phyloP scores from a whole-genome alignment of 2,888 invertebrate genomes.

The Notocelia uddmanniana region DNA sequence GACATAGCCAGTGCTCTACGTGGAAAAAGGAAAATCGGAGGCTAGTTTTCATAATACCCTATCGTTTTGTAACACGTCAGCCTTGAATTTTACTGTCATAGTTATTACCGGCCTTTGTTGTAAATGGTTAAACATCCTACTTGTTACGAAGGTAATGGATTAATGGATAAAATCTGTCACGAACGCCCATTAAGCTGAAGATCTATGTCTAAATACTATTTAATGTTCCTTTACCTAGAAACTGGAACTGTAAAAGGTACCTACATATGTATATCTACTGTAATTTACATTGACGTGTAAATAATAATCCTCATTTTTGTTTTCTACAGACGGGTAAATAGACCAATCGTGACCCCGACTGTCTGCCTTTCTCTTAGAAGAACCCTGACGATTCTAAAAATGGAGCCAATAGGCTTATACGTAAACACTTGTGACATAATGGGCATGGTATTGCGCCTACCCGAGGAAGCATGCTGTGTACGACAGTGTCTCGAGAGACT shows the following conservation, averaged over 20 bases:
- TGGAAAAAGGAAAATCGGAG: slow-evolving; percentile 19
- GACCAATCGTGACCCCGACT: slow-evolving; percentile 16
- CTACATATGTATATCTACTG: background rate
- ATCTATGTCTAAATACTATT: slow-evolving; percentile 20
- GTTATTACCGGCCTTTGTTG: slow-evolving; percentile 37
- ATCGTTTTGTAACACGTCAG: slow-evolving; percentile 28
- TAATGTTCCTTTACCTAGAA: slow-evolving; percentile 4
- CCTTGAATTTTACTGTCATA: slow-evolving; percentile 37
- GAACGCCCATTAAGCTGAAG: slow-evolving; percentile 21
- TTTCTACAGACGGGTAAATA: background rate
- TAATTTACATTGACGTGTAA: background rate
- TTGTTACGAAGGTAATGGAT: slow-evolving; percentile 21
- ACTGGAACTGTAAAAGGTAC: background rate
- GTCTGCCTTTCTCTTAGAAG: slow-evolving; percentile 31
- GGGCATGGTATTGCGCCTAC: slow-evolving; percentile 9
- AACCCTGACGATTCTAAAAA: slow-evolving; percentile 23
- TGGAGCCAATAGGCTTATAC: slow-evolving; percentile 20
- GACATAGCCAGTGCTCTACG: background rate
- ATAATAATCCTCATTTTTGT: background rate
- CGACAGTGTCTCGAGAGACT: background rate
- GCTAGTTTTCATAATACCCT: slow-evolving; percentile 26
- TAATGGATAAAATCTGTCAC: slow-evolving; percentile 32
- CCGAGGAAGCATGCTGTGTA: slow-evolving; percentile 5
- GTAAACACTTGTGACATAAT: slow-evolving; percentile 18
- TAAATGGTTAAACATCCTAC: slow-evolving; percentile 28